Percentiles rank a stretch among this genome's conserved stretches.
phyloP scores from a whole-genome alignment of 2,888 invertebrate species.

The Orthosia cruda region DNA sequence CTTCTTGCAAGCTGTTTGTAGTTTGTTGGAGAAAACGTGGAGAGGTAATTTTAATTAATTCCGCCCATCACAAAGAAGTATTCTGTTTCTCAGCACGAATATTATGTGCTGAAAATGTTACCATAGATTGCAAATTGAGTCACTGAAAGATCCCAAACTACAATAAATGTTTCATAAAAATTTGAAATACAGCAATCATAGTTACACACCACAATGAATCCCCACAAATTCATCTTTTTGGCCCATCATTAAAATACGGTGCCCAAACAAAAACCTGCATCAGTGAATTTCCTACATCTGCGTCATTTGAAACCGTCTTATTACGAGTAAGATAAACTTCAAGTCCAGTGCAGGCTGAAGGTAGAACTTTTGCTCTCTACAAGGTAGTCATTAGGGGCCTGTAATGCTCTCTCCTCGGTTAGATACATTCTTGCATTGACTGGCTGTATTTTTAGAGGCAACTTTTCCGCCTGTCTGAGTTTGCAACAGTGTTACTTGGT shows the following conservation, averaged over 20 bases:
- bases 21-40: background rate
- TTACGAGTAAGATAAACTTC: conserved; percentile 84
- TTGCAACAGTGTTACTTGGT: conserved; percentile 15
- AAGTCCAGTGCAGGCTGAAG: conserved; percentile 73
- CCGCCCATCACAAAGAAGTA: background rate
- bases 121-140: background rate
- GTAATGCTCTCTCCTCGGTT: conserved; percentile 61
- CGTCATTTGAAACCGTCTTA: conserved; percentile 80
- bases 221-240: background rate
- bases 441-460: conserved; percentile 50
- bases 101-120: background rate
- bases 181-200: background rate
- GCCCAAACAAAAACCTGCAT: conserved; percentile 14
- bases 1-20: background rate
- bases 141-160: background rate
- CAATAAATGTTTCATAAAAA: background rate
- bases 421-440: conserved; percentile 57
- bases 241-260: background rate
- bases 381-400: conserved; percentile 84
- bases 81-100: background rate
- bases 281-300: conserved; percentile 39
- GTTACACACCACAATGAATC: background rate
- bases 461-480: conserved; percentile 43
- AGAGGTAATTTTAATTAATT: conserved; percentile 1
- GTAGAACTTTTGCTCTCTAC: conserved; percentile 84